phyloP scores from a whole-genome alignment of 2,797 vertebrate species.

The Chromis chromis region DNA sequence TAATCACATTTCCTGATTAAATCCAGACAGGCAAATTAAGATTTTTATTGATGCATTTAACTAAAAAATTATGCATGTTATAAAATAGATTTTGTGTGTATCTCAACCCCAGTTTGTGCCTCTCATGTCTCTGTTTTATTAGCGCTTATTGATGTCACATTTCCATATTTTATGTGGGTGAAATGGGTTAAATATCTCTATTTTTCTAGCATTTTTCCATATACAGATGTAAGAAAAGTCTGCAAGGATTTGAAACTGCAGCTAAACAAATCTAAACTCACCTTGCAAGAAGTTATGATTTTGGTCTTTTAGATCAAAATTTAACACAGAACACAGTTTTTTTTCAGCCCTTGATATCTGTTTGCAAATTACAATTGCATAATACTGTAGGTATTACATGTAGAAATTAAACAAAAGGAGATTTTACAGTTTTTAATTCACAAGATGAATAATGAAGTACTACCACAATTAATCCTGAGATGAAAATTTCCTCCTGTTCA shows the following conservation, averaged over 20 bases:
- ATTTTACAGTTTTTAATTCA: background rate
- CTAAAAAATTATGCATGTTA: no score
- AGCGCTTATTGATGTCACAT: no score
- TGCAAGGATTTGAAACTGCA: background rate
- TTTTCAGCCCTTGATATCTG: background rate
- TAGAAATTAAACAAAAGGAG: background rate
- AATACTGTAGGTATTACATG: background rate
- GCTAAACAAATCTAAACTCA: background rate
- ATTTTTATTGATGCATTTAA: no score
- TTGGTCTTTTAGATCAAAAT: no score
- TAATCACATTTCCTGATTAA: no score
- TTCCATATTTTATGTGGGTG: background rate
- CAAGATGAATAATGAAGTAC: background rate
- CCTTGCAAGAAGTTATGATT: background rate
- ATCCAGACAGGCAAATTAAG: no score
- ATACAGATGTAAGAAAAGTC: background rate
- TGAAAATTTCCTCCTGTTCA: background rate
- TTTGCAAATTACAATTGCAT: background rate
- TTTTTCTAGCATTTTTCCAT: background rate
- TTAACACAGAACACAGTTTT: background rate
- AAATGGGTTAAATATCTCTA: no score
- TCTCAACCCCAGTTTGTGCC: no score
- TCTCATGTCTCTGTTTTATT: no score
- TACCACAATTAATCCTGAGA: background rate
- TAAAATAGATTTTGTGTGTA: no score